phyloP scores from a whole-genome alignment of 1,140 invertebrate genomes.

The Scaptomyza graminum region DNA sequence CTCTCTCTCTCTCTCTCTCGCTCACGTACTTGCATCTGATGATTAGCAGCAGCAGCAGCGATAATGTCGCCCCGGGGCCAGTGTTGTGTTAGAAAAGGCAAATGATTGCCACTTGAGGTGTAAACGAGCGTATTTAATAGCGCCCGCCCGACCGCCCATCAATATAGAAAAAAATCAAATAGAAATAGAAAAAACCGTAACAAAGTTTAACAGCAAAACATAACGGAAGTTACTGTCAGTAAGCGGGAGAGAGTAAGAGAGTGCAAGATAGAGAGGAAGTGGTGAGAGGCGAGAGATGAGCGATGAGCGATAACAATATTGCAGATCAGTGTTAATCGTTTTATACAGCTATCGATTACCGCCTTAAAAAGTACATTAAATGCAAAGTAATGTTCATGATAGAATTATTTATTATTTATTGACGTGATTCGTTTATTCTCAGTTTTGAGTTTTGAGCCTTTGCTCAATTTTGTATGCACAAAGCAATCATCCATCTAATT shows the following conservation, averaged over 20 bases:
- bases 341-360: conserved; percentile 10
- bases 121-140: conserved; percentile 80
- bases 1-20: conserved; percentile 20
- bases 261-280: not conserved
- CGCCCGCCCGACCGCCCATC: conserved; percentile 31
- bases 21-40: conserved; percentile 34
- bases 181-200: conserved; percentile 22
- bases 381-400: too few relatives aligned
- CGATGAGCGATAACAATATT: not conserved
- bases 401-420: too few relatives aligned
- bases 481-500: not conserved
- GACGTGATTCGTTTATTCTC: too few relatives aligned
- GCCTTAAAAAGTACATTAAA: not conserved
- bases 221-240: conserved; percentile 33
- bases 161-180: conserved; percentile 24
- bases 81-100: conserved; percentile 29
- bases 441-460: too few relatives aligned
- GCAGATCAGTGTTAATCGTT: conserved; percentile 7
- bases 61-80: conserved; percentile 58
- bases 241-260: not conserved
- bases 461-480: too few relatives aligned
- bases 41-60: conserved; percentile 56
- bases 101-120: conserved; percentile 81
- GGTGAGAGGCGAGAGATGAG: not conserved
- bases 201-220: conserved; percentile 37